Evolutionary conservation across 2,113 vertebrate species (phyloP).

Genomic region (Tauraco erythrolophus): DNA sequence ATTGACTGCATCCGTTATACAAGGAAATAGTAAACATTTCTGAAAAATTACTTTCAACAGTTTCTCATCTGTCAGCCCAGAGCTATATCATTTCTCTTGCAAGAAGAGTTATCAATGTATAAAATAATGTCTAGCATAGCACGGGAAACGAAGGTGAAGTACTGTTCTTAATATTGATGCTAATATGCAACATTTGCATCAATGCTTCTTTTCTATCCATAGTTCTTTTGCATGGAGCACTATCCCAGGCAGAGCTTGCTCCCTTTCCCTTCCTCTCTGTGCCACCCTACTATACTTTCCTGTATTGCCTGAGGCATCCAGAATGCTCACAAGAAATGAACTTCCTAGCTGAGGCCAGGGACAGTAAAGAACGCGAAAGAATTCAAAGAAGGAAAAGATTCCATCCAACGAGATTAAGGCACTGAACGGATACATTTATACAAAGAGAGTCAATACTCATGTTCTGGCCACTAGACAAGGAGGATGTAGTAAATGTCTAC

Average conservation of each 20-base stretch:
- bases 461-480: conserved; percentile 14
- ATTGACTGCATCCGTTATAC: not conserved
- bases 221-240: not conserved
- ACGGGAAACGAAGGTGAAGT: not conserved
- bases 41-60: not conserved
- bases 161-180: not conserved
- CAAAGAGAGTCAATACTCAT: not conserved
- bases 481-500: conserved; percentile 4
- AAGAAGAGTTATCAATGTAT: not conserved
- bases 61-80: not conserved
- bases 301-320: not conserved
- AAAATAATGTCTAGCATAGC: not conserved
- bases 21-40: not conserved
- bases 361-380: not conserved
- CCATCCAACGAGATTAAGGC: not conserved
- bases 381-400: not conserved
- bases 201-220: not conserved
- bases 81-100: not conserved
- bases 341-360: not conserved
- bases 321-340: not conserved
- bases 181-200: not conserved
- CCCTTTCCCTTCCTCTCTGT: not conserved
- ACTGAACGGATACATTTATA: not conserved
- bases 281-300: not conserved
- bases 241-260: not conserved